A percentile compares a stretch with the other conserved stretches of the same genome.
Conservation (phyloP, 2,797 vertebrate species). For the Poeciliopsis paucimaculata region DNA sequence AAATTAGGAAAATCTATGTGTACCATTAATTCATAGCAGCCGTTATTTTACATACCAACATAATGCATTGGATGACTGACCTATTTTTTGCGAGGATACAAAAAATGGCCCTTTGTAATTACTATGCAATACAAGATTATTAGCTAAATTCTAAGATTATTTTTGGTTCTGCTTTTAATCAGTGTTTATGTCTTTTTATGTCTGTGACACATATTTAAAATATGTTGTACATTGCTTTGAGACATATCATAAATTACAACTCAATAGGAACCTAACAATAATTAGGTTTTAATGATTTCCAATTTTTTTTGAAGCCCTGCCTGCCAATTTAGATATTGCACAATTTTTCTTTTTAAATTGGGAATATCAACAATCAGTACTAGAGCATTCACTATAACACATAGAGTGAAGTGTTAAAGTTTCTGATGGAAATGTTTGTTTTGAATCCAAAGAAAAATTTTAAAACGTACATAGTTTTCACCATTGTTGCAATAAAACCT, state of each 20-base stretch:
- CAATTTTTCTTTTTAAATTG: neutral
- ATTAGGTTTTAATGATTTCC: neutral
- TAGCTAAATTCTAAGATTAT: neutral
- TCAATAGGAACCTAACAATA: neutral
- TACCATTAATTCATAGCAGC: neutral
- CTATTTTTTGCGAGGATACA: neutral
- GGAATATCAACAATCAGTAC: too few species aligned
- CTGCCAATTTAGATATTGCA: neutral
- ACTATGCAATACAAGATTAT: neutral
- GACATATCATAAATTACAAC: neutral
- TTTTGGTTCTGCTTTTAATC: neutral
- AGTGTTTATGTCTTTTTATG: neutral
- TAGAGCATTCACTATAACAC: too few species aligned
- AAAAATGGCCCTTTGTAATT: neutral
- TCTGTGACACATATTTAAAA: neutral
- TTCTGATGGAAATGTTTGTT: neutral
- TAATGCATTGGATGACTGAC: neutral
- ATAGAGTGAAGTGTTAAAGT: neutral
- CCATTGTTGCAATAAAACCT: neutral
- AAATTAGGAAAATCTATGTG: neutral
- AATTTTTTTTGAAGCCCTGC: neutral
- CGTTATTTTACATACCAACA: neutral
- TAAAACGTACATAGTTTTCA: neutral
- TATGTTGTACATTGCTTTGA: neutral
- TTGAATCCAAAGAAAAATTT: neutral